These are phyloP conservation scores for Loxodonta africana DNA, from an alignment of 2,113 vertebrate species.

Conservation along the genomic window DNA sequence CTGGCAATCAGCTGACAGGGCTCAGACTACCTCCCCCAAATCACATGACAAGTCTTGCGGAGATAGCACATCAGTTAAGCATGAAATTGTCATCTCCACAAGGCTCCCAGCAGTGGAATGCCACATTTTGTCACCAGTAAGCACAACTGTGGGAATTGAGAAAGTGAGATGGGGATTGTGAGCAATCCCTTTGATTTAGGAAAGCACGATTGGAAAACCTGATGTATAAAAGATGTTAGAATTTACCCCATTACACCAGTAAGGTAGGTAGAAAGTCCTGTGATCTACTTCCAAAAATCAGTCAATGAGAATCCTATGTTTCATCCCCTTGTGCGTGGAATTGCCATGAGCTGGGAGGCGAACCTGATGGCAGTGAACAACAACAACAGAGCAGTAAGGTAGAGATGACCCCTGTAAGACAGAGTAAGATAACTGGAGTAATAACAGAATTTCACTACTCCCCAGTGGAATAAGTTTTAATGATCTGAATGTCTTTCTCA, in stretches of 20 bases:
- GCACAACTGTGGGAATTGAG: conserved; percentile 33
- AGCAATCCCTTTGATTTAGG: background rate
- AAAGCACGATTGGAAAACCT: conserved; percentile 6
- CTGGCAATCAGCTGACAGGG: background rate
- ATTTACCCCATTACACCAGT: conserved; percentile 9
- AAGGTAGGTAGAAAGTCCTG: background rate
- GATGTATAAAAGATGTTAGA: background rate
- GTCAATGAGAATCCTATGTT: background rate
- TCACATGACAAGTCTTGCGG: conserved; percentile 41
- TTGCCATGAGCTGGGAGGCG: background rate
- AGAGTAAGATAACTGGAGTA: background rate
- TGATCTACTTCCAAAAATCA: background rate
- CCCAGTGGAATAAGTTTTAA: background rate
- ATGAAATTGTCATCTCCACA: conserved; percentile 33
- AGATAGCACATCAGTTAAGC: conserved; percentile 61
- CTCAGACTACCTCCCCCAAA: conserved; percentile 55
- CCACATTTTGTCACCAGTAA: conserved; percentile 53
- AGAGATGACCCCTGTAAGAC: background rate
- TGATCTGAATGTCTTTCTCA: background rate
- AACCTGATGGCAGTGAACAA: background rate
- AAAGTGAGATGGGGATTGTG: background rate
- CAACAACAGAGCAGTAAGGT: background rate
- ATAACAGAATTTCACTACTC: background rate
- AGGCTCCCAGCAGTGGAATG: background rate
- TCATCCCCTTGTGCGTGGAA: background rate